Evolutionary conservation across 2,888 invertebrate genomes (phyloP).

Genomic region (Atherix ibis): DNA sequence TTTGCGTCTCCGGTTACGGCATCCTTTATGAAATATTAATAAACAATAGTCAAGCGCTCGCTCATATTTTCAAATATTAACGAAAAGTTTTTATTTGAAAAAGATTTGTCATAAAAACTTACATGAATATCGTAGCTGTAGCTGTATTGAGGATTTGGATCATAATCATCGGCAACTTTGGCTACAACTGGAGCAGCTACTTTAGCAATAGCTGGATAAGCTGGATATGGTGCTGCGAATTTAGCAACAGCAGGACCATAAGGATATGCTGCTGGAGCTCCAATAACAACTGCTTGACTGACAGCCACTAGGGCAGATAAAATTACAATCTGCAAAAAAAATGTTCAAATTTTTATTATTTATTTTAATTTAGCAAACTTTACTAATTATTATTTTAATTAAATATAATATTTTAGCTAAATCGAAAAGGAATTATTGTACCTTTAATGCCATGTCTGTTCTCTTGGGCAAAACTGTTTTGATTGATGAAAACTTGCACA

Average conservation of each 20-base stretch:
- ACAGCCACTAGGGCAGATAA: slow-evolving; percentile 23
- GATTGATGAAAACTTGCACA: slow-evolving; percentile 18
- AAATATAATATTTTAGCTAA: too few relatives aligned
- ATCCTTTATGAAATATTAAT: slow-evolving; percentile 26
- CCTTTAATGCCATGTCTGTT: slow-evolving; percentile 29
- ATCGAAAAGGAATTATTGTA: too few relatives aligned
- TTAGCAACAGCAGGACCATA: slow-evolving; percentile 18
- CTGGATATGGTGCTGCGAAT: slow-evolving; percentile 19
- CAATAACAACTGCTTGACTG: slow-evolving; percentile 24
- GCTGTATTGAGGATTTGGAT: slow-evolving; percentile 40
- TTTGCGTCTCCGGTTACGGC: slow-evolving; percentile 39
- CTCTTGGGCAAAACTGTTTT: slow-evolving; percentile 27
- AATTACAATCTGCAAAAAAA: slow-evolving; percentile 12
- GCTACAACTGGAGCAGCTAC: slow-evolving; percentile 21
- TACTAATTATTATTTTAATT: too few relatives aligned
- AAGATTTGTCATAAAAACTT: slow-evolving; percentile 14
- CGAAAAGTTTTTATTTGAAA: too few relatives aligned
- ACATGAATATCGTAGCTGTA: slow-evolving; percentile 40
- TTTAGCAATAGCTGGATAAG: slow-evolving; percentile 18
- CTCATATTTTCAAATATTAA: too few relatives aligned
- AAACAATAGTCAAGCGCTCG: too few relatives aligned
- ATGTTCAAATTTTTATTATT: slow-evolving; percentile 1
- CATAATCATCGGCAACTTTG: slow-evolving; percentile 22
- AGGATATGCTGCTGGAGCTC: slow-evolving; percentile 17
- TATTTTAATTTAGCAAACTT: too few relatives aligned